These are phyloP conservation scores for Halichondria panicea DNA, from an alignment of 37 sponge, comb jelly and placozoan species.

Conservation along the genomic window DNA sequence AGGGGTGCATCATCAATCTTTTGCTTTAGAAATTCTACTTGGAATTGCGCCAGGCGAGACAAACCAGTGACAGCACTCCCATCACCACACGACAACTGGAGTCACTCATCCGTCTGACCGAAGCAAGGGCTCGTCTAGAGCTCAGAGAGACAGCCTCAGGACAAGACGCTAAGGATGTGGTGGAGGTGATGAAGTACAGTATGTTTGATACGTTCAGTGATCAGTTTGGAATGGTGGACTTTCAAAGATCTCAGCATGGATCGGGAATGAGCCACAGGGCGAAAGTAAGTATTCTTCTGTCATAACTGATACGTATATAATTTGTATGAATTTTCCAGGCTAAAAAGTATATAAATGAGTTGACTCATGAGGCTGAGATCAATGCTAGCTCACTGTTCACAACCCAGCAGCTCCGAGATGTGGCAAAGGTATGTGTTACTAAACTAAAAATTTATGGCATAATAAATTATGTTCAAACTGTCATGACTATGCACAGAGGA, in stretches of 20 bases:
- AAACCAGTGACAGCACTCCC: constrained; percentile 77
- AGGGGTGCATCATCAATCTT: no score
- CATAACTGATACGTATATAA: no score
- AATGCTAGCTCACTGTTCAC: constrained; percentile 75
- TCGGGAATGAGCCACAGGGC: constrained; percentile 83
- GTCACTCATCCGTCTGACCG: constrained; percentile 94
- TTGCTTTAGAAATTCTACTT: constrained; percentile 83
- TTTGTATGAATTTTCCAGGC: constrained; percentile 25
- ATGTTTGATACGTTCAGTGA: constrained; percentile 87
- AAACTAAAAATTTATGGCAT: neutral
- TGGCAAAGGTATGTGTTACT: constrained; percentile 54
- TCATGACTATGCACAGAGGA: constrained; percentile 6
- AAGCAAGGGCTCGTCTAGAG: constrained; percentile 88
- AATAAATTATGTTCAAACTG: neutral
- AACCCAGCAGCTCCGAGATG: constrained; percentile 80
- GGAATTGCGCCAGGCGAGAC: constrained; percentile 73
- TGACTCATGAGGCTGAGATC: constrained; percentile 75
- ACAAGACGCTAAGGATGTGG: constrained; percentile 89
- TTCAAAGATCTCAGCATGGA: constrained; percentile 84
- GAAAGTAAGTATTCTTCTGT: constrained; percentile 50
- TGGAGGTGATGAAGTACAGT: constrained; percentile 93
- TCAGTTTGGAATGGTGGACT: constrained; percentile 81
- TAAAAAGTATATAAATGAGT: constrained; percentile 77
- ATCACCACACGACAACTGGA: constrained; percentile 97
- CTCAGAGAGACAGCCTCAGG: constrained; percentile 79